phyloP scores from a whole-genome alignment of 92 coral and sea anemone species.

The Virgularia gustaviana region DNA sequence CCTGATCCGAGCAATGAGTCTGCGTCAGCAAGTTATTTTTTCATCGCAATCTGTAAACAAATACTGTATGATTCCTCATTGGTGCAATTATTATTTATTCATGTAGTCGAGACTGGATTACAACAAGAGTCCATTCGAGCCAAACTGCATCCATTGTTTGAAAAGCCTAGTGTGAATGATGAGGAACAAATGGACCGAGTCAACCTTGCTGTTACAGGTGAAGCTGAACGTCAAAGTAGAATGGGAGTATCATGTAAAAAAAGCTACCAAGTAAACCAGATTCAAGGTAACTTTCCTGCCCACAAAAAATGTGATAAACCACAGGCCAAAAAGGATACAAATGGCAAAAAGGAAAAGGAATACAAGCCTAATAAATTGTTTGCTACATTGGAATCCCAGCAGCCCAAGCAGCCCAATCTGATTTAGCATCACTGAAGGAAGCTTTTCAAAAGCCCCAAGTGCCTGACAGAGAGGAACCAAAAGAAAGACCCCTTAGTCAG shows the following conservation, averaged over 20 bases:
- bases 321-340: not conserved
- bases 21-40: conserved; percentile 50
- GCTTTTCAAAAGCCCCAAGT: conserved; percentile 28
- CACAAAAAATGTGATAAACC: not conserved
- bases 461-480: not conserved
- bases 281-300: not conserved
- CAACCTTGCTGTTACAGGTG: conserved; percentile 40
- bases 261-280: not conserved
- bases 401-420: conserved; percentile 26
- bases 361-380: conserved; percentile 28
- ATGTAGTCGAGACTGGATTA: conserved; percentile 55
- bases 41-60: conserved; percentile 44
- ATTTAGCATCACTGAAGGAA: conserved; percentile 40
- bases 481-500: not conserved
- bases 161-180: conserved; percentile 48
- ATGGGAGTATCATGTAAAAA: conserved; percentile 27
- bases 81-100: conserved; percentile 52
- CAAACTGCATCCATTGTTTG: conserved; percentile 45
- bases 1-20: conserved; percentile 51
- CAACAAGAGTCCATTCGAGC: conserved; percentile 53
- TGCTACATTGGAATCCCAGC: conserved; percentile 23
- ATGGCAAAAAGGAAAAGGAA: not conserved
- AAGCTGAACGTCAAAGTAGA: conserved; percentile 34
- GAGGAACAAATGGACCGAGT: conserved; percentile 46
- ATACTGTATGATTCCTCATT: conserved; percentile 46